Evolutionary conservation across 2,113 vertebrate species (phyloP), one percentile per base, ranked within the genome.

Genomic region (Myrmecophaga tridactyla): DNA sequence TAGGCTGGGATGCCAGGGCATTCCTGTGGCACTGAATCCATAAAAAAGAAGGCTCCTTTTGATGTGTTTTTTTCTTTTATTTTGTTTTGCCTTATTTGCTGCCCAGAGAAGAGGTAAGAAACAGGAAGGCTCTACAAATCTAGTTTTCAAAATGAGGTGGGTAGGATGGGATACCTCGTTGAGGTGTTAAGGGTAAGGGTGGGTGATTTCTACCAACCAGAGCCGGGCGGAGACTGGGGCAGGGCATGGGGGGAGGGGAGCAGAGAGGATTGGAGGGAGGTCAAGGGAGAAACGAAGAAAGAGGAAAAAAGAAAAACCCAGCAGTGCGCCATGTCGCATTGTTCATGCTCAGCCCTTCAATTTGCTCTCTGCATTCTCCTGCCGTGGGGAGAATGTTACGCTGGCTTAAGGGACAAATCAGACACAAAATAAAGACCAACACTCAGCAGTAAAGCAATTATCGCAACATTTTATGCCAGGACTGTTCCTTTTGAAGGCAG

Each of bases 321-420:
- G 99, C 99, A 99, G 99, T 99, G 99, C 98, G 98, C 99, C 99
- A 98, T 99, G 99, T 99, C 99, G 98, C 99, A 99, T 99, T 99
- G 99, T 99, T 99, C 99, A 99, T 99, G 99, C 99, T 99, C 99
- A 99, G 99, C 99, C 99, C 99, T 99, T 99, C 99, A 99, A 99
- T 99, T 99, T 99, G 99, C 99, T 99, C 99, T 99, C 98, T 99
- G 99, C 99, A 99, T 99, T 99, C 99, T 99, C 99, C 99, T 99
- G 99, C 99, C 99, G 98, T 98, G 98, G 99, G 99, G 99, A 99
- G 99, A 99, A 99, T 99, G 99, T 99, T 99, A 99, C 99, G 99
- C 99, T 98, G 99, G 99, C 99, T 99, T 99, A 99, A 99, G 99
- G 99, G 99, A 99, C 99, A 99, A 99, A 99, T 99, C 99, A 99